A percentile compares a stretch with the other conserved stretches of the same genome.
These are phyloP conservation scores for Chrysocyon brachyurus DNA, from an alignment of 2,797 vertebrate species.

Conservation along the genomic window DNA sequence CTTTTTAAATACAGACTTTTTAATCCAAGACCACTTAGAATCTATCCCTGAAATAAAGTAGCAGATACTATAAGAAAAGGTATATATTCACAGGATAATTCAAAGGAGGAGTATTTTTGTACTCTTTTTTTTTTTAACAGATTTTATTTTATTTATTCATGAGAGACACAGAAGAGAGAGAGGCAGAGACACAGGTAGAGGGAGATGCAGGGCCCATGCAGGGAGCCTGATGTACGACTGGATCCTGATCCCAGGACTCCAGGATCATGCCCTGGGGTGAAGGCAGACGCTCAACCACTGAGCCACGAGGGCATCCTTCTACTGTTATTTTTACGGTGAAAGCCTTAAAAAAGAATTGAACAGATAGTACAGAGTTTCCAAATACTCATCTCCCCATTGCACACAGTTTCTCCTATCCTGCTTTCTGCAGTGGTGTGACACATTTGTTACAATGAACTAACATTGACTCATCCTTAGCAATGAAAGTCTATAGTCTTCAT, in stretches of 20 bases:
- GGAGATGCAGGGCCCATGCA: no score
- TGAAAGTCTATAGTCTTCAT: background rate
- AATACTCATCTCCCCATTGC: fast-evolving
- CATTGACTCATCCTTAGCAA: background rate
- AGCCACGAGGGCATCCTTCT: no score
- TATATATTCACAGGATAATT: background rate
- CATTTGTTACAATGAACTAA: background rate
- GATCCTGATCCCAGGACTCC: no score
- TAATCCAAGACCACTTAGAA: background rate
- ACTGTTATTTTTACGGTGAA: background rate
- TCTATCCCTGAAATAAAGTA: background rate
- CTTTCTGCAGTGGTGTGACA: background rate
- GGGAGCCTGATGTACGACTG: no score
- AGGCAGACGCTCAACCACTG: no score
- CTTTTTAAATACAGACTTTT: background rate
- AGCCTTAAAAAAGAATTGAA: background rate
- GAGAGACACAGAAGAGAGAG: no score
- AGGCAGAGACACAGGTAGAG: no score
- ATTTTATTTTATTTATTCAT: no score
- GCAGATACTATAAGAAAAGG: background rate
- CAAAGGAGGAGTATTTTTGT: background rate
- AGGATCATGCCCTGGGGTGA: no score
- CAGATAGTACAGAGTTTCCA: background rate
- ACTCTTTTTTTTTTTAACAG: background rate
- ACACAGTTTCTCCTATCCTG: no score